These are phyloP conservation scores for Andrena praecox DNA, from an alignment of 2,888 invertebrate genomes.

Conservation along the genomic window DNA sequence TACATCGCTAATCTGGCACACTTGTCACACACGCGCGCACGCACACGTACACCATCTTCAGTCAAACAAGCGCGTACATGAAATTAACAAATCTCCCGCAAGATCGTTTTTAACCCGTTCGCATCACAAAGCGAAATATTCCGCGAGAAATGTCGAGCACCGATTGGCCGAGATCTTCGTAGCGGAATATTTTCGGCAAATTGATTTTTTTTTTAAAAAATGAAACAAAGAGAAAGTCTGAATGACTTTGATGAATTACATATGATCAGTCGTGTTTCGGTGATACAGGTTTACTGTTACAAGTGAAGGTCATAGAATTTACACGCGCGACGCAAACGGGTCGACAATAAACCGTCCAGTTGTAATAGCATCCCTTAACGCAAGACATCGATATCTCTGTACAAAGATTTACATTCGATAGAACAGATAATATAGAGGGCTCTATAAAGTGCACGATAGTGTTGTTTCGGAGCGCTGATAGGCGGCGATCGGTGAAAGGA, in stretches of 20 bases:
- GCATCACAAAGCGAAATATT: too few relatives aligned
- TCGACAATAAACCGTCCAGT: background rate
- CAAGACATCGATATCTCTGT: constrained; percentile 23
- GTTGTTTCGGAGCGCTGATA: constrained; percentile 4
- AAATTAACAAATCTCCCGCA: background rate
- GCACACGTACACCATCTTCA: background rate
- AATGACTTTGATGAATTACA: too few relatives aligned
- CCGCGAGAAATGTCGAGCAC: too few relatives aligned
- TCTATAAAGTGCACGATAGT: constrained; percentile 23
- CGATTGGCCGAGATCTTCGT: too few relatives aligned
- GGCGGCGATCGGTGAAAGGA: background rate
- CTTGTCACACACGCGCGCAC: background rate
- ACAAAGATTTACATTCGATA: constrained; percentile 49
- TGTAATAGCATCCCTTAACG: constrained; percentile 5
- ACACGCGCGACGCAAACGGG: too few relatives aligned
- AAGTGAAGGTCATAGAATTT: too few relatives aligned
- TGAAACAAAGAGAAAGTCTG: too few relatives aligned
- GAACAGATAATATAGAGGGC: constrained; percentile 28
- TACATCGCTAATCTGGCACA: background rate
- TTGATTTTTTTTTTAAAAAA: too few relatives aligned
- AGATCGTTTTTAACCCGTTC: background rate
- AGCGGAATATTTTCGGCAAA: too few relatives aligned
- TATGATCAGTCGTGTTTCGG: too few relatives aligned
- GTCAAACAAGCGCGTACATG: background rate
- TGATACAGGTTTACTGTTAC: too few relatives aligned